phyloP scores from a whole-genome alignment of 92 coral and sea anemone genomes.

The Actinernus sp. region DNA sequence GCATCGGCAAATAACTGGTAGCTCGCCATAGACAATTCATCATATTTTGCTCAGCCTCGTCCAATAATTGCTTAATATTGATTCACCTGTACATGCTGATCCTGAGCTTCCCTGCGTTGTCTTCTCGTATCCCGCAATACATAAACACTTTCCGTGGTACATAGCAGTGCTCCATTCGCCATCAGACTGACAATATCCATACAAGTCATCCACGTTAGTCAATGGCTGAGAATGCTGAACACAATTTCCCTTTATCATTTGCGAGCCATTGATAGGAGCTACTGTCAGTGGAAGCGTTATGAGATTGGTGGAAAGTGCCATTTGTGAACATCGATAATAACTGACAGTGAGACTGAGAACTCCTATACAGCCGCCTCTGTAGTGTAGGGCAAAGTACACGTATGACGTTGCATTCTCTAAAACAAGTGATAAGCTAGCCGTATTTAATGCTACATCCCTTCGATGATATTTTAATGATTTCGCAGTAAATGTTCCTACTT shows the following conservation, averaged over 20 bases:
- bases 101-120: conserved; percentile 32
- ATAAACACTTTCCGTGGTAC: conserved; percentile 50
- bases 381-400: conserved; percentile 67
- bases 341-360: conserved; percentile 38
- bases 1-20: too few species aligned
- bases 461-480: conserved; percentile 1
- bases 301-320: conserved; percentile 51
- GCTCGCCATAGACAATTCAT: too few species aligned
- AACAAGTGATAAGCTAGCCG: conserved; percentile 13
- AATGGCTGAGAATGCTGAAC: conserved; percentile 44
- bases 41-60: too few species aligned
- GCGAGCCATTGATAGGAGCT: conserved; percentile 65
- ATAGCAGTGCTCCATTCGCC: conserved; percentile 60
- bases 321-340: conserved; percentile 57
- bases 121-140: conserved; percentile 68
- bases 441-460: neutral
- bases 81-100: conserved; percentile 16
- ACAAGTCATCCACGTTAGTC: conserved; percentile 24
- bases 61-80: too few species aligned
- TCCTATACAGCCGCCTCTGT: conserved; percentile 61
- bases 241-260: conserved; percentile 48
- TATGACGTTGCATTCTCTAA: conserved; percentile 33
- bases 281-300: conserved; percentile 51
- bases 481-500: conserved; percentile 14
- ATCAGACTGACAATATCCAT: conserved; percentile 61